Percentiles rank a stretch among this genome's conserved stretches.
Evolutionary conservation across 2,113 vertebrate species (phyloP).

Genomic region (Regulus satrapa): DNA sequence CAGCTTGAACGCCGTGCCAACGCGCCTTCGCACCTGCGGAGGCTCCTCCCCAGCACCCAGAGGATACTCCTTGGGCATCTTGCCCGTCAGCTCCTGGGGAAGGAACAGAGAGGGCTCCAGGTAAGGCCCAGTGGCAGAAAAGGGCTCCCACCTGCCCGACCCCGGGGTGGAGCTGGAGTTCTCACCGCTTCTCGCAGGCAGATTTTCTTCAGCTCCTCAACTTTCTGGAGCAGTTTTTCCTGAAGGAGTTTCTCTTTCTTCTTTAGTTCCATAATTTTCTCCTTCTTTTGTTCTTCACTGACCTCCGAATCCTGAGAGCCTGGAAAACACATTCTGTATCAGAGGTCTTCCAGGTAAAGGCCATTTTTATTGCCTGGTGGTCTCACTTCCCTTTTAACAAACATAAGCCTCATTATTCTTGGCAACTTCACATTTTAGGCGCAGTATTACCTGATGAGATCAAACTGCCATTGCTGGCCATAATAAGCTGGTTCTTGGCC

Average conservation of each 20-base stretch:
- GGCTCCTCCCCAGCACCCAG: slow-evolving; percentile 84
- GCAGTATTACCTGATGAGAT: slow-evolving; percentile 85
- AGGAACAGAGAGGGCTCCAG: neutral
- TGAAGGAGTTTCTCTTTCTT: slow-evolving; percentile 88
- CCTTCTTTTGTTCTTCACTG: slow-evolving; percentile 90
- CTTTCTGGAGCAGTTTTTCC: slow-evolving; percentile 83
- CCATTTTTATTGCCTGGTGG: neutral
- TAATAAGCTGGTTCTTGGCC: slow-evolving; percentile 88
- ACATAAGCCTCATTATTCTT: neutral
- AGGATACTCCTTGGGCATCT: slow-evolving; percentile 91
- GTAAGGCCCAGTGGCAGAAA: neutral
- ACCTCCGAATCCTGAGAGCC: slow-evolving; percentile 91
- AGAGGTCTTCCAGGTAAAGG: neutral
- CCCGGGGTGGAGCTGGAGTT: rapidly evolving
- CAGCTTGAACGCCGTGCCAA: slow-evolving; percentile 88
- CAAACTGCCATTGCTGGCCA: slow-evolving; percentile 94
- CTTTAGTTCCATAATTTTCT: slow-evolving; percentile 89
- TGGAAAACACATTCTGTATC: slow-evolving; percentile 42
- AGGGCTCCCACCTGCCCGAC: neutral
- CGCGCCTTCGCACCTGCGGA: slow-evolving; percentile 82
- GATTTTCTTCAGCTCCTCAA: slow-evolving; percentile 91
- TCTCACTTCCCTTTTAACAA: neutral
- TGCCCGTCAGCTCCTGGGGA: slow-evolving; percentile 88
- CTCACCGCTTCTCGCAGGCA: slow-evolving; percentile 95
- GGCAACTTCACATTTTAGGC: neutral